Evolutionary conservation across 2,113 vertebrate genomes (phyloP).

Genomic region (Microtus richardsoni): DNA sequence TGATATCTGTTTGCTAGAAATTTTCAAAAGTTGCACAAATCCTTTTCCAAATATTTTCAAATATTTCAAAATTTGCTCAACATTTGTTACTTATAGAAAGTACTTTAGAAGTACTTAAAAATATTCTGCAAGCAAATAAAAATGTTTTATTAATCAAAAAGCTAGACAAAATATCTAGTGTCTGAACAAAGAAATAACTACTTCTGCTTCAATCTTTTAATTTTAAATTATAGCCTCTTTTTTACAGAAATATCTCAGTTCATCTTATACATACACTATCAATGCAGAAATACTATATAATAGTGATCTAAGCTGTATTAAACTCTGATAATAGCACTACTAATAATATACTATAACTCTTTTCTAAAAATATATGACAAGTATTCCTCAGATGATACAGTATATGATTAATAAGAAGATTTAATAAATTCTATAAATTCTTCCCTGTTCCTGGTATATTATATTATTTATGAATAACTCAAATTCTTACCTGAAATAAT

Average conservation of each 20-base stretch:
- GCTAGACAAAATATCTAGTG: not conserved
- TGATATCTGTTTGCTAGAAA: not conserved
- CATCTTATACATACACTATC: not conserved
- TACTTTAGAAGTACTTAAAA: constrained; percentile 30
- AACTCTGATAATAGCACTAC: not conserved
- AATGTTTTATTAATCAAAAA: constrained; percentile 56
- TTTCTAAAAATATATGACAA: constrained; percentile 42
- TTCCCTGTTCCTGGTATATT: not conserved
- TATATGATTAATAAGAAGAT: constrained; percentile 41
- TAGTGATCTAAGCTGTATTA: not conserved
- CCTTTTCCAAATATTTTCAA: constrained; percentile 37
- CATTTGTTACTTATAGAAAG: not conserved
- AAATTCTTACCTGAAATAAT: constrained; percentile 45
- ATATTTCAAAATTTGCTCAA: constrained; percentile 47
- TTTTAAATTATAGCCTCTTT: constrained; percentile 22
- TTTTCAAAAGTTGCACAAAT: constrained; percentile 20
- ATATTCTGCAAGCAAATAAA: constrained; percentile 24
- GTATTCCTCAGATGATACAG: not conserved
- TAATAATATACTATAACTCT: constrained; percentile 39
- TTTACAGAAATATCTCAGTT: not conserved
- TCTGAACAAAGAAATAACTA: not conserved
- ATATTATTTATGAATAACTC: constrained; percentile 17
- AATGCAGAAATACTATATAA: not conserved
- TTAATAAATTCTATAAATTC: constrained; percentile 58
- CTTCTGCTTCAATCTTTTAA: constrained; percentile 27